Evolutionary conservation across 2,797 vertebrate species (phyloP).

Genomic region (Galaxias olidus): DNA sequence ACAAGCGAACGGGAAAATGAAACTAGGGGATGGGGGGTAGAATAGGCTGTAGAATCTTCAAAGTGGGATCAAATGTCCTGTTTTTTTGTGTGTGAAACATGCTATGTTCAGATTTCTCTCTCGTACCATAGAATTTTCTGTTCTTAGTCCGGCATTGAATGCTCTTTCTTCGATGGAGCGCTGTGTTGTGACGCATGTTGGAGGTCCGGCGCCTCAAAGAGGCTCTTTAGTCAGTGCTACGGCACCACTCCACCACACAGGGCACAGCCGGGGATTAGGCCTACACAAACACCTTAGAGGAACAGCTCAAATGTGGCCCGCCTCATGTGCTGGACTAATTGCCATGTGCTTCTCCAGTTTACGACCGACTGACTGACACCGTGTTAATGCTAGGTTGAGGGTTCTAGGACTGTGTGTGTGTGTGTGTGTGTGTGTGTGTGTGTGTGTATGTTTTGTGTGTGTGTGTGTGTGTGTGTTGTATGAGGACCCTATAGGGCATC

Average conservation of each 20-base stretch:
- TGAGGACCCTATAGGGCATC: slow-evolving; percentile 25
- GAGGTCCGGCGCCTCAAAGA: too few species aligned
- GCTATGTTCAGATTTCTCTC: too few species aligned
- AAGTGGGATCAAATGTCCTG: slow-evolving; percentile 4
- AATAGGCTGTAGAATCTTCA: too few species aligned
- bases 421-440: neutral
- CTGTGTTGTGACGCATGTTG: too few species aligned
- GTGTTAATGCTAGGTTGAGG: slow-evolving; percentile 23
- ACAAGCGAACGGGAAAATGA: neutral
- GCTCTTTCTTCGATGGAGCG: too few species aligned
- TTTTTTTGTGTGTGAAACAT: neutral
- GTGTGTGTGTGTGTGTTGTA: slow-evolving; percentile 1
- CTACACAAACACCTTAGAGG: slow-evolving; percentile 65
- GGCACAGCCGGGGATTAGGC: slow-evolving; percentile 70
- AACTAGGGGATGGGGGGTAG: slow-evolving; percentile 28
- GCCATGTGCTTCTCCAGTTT: slow-evolving; percentile 35
- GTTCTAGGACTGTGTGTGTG: neutral
- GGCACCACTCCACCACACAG: slow-evolving; percentile 64
- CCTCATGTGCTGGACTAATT: slow-evolving; percentile 66
- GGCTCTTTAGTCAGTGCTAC: slow-evolving; percentile 39
- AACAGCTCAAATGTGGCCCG: slow-evolving; percentile 69
- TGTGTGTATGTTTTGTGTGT: neutral
- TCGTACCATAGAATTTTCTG: too few species aligned
- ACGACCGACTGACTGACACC: slow-evolving; percentile 52
- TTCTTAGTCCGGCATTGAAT: too few species aligned